Conservation (phyloP, 2,888 invertebrate species). For the Lithophane ornitopus region DNA sequence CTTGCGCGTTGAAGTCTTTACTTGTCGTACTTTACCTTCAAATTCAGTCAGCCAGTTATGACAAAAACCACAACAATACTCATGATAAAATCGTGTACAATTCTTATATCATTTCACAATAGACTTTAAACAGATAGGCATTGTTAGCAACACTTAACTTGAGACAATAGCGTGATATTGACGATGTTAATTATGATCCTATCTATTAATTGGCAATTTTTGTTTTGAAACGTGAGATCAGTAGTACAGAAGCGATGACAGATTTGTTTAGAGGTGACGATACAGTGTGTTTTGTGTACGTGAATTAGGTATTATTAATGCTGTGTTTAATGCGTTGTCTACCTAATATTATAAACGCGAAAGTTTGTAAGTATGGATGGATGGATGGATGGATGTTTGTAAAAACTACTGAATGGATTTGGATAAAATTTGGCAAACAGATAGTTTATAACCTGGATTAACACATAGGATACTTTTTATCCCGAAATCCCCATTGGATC, state of each 20-base stretch:
- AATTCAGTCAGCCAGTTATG: neutral
- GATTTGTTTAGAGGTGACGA: constrained; percentile 24
- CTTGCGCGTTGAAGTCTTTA: constrained; percentile 54
- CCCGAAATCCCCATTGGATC: no score
- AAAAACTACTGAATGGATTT: no score
- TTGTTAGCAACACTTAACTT: constrained; percentile 50
- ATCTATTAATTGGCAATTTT: constrained; percentile 60
- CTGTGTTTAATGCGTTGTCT: no score
- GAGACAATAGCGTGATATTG: constrained; percentile 60
- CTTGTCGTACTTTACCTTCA: constrained; percentile 42
- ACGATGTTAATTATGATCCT: constrained; percentile 50
- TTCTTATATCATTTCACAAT: constrained; percentile 62
- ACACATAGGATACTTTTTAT: no score
- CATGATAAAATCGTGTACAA: constrained; percentile 59
- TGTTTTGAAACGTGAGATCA: constrained; percentile 58
- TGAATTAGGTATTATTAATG: no score
- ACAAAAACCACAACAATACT: constrained; percentile 63
- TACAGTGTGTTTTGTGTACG: neutral
- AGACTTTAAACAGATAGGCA: constrained; percentile 51
- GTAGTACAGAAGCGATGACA: constrained; percentile 44
- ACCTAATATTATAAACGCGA: no score
- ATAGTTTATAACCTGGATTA: no score
- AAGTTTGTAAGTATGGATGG: no score
- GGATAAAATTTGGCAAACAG: no score
- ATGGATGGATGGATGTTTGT: no score